Conservation (phyloP, 2,113 vertebrate species). For the Synodontis membranacea region DNA sequence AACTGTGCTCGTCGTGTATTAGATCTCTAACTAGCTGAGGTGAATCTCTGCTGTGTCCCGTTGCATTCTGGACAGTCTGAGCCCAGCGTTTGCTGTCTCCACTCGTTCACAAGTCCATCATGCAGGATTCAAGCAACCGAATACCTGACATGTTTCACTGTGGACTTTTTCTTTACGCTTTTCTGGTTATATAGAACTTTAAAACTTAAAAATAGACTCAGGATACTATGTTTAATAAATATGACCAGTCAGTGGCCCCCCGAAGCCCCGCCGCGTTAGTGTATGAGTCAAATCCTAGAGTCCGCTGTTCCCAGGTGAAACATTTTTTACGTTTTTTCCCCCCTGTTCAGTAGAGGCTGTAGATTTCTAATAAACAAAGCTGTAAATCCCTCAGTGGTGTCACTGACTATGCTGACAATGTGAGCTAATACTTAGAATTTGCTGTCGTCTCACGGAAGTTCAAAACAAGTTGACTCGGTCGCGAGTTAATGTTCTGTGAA, state of each 20-base stretch:
- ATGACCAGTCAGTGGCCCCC: not conserved
- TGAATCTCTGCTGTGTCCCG: no score
- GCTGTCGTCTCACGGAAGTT: not conserved
- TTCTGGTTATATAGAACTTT: not conserved
- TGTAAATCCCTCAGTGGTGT: constrained; percentile 52
- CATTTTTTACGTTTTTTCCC: not conserved
- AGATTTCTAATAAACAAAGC: constrained; percentile 42
- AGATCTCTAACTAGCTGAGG: no score
- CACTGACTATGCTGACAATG: constrained; percentile 16
- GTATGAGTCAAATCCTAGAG: not conserved
- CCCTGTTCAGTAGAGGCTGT: constrained; percentile 9
- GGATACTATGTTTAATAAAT: not conserved
- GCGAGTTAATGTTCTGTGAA: not conserved
- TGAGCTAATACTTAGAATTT: constrained; percentile 1
- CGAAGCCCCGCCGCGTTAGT: not conserved
- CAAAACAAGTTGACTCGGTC: not conserved
- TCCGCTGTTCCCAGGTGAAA: not conserved
- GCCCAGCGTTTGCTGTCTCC: no score
- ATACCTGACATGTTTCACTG: not conserved
- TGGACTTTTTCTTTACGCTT: not conserved
- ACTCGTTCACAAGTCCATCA: no score
- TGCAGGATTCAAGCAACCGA: no score
- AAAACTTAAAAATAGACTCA: not conserved
- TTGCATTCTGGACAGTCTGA: no score
- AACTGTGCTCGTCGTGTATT: no score